These are phyloP conservation scores for Palloptera scutellata DNA, from an alignment of 2,888 invertebrate genomes.

Conservation along the genomic window DNA sequence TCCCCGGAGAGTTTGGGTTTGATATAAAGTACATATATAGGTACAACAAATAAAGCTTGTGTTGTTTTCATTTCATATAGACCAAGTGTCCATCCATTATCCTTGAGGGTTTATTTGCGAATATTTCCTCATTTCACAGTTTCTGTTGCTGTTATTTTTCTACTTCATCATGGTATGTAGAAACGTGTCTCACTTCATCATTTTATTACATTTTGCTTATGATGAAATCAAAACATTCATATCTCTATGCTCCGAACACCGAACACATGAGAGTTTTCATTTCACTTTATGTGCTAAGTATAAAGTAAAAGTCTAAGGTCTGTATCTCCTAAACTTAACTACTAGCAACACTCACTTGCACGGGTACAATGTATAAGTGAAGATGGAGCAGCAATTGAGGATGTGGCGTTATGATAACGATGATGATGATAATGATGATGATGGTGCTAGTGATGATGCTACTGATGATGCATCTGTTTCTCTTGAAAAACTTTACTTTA, in stretches of 20 bases:
- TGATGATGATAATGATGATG: neutral
- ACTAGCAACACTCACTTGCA: too few relatives aligned
- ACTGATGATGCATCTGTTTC: conserved; percentile 18
- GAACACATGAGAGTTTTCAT: neutral
- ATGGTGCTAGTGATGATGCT: neutral
- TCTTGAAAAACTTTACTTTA: too few relatives aligned
- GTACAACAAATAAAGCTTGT: too few relatives aligned
- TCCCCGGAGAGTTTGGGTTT: too few relatives aligned
- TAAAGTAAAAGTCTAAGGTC: too few relatives aligned
- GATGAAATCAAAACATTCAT: conserved; percentile 47
- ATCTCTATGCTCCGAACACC: conserved; percentile 30
- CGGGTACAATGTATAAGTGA: too few relatives aligned
- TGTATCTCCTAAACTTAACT: too few relatives aligned
- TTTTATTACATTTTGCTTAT: conserved; percentile 34
- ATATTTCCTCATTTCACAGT: conserved; percentile 26
- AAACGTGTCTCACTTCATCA: conserved; percentile 4
- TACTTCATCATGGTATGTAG: neutral
- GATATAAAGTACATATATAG: too few relatives aligned
- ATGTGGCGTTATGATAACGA: too few relatives aligned
- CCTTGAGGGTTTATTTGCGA: conserved; percentile 59
- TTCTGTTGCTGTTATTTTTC: conserved; percentile 29
- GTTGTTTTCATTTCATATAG: neutral
- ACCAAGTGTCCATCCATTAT: conserved; percentile 54
- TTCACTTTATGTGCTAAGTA: too few relatives aligned
- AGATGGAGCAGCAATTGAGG: too few relatives aligned